These are phyloP conservation scores for Diaphora mendica DNA, from an alignment of 2,888 invertebrate genomes.

Conservation along the genomic window DNA sequence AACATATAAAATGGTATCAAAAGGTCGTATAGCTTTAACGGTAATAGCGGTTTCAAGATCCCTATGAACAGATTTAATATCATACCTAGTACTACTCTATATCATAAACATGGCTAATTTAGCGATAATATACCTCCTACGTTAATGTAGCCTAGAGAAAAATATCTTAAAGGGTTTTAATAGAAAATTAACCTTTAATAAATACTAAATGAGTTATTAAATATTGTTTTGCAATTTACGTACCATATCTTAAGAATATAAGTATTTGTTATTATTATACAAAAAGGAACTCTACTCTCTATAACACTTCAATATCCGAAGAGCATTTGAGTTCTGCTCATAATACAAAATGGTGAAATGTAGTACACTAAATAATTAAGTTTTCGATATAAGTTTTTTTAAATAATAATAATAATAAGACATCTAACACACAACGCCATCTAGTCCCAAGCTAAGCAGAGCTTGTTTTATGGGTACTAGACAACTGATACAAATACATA, in stretches of 20 bases:
- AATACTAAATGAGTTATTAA: background rate
- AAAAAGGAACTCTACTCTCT: too few relatives aligned
- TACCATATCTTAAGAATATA: background rate
- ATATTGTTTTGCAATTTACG: background rate
- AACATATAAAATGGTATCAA: background rate
- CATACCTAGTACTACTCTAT: background rate
- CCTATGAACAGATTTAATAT: slow-evolving; percentile 1
- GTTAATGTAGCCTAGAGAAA: background rate
- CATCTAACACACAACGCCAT: too few relatives aligned
- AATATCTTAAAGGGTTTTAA: too few relatives aligned
- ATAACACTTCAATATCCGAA: background rate
- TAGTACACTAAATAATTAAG: background rate
- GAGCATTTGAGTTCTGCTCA: background rate
- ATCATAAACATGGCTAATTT: background rate
- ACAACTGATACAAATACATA: too few relatives aligned
- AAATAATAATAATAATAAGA: too few relatives aligned
- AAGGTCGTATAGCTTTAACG: background rate
- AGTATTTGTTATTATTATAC: too few relatives aligned
- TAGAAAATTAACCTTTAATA: slow-evolving; percentile 2
- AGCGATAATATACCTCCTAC: background rate
- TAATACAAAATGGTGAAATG: background rate
- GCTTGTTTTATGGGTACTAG: too few relatives aligned
- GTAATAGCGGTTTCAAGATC: background rate
- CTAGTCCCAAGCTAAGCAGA: too few relatives aligned
- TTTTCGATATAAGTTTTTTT: background rate